Conservation (phyloP, 2,113 vertebrate genomes). For the Anolis sagrei region DNA sequence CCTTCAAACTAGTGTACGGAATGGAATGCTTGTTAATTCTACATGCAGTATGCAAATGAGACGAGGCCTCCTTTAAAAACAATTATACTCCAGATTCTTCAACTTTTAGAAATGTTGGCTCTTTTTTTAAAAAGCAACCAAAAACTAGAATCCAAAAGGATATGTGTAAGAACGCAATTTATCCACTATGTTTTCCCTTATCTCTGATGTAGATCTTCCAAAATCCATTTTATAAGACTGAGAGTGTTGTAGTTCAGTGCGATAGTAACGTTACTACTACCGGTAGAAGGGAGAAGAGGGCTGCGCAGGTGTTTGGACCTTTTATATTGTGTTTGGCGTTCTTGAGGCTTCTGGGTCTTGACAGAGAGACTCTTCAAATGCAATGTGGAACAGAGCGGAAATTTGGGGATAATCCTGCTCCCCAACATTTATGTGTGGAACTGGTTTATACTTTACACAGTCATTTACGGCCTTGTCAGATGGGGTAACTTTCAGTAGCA, state of each 20-base stretch:
- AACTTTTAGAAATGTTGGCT: neutral
- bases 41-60: slow-evolving; percentile 30
- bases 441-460: neutral
- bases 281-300: too few relatives aligned
- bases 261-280: too few relatives aligned
- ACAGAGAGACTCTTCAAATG: neutral
- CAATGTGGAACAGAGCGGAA: neutral
- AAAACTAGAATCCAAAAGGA: neutral
- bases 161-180: neutral
- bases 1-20: slow-evolving; percentile 42
- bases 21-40: slow-evolving; percentile 51
- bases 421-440: neutral
- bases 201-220: neutral
- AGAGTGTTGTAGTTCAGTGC: too few relatives aligned
- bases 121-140: neutral
- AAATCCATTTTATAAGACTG: neutral
- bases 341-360: too few relatives aligned
- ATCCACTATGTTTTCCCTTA: neutral
- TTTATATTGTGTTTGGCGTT: too few relatives aligned
- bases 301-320: too few relatives aligned
- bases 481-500: too few relatives aligned
- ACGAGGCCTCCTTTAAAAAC: slow-evolving; percentile 21
- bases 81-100: slow-evolving; percentile 9
- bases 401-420: neutral
- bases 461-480: neutral